Percentiles rank a stretch among this genome's conserved stretches.
These are phyloP conservation scores for Dasypus novemcinctus DNA, from an alignment of 2,113 vertebrate species.

Conservation along the genomic window DNA sequence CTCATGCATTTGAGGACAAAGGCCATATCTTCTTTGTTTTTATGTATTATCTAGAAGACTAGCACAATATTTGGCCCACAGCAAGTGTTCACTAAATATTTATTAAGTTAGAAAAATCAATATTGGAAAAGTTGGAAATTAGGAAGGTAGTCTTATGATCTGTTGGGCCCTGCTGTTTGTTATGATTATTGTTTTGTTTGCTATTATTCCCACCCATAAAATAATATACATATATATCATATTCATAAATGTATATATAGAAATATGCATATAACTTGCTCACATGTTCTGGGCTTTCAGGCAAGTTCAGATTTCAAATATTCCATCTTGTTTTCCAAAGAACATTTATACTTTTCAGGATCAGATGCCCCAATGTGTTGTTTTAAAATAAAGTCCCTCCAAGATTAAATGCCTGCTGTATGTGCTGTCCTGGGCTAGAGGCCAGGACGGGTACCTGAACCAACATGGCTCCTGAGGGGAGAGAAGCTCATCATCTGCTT, in stretches of 20 bases:
- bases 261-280: neutral
- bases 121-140: neutral
- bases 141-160: neutral
- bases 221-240: neutral
- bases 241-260: no score
- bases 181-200: neutral
- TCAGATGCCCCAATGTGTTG: neutral
- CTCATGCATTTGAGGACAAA: neutral
- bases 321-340: neutral
- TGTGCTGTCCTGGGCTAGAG: neutral
- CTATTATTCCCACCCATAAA: neutral
- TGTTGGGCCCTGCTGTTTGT: fast-evolving
- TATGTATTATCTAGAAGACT: neutral
- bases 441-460: neutral
- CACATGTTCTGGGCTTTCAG: neutral
- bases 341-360: neutral
- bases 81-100: neutral
- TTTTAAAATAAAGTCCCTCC: constrained; percentile 12
- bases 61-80: neutral
- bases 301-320: neutral
- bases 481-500: neutral
- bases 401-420: neutral
- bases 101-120: neutral
- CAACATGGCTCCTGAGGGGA: no score
- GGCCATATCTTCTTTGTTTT: neutral